phyloP scores from a whole-genome alignment of 2,797 vertebrate species.

The Onychomys torridus region DNA sequence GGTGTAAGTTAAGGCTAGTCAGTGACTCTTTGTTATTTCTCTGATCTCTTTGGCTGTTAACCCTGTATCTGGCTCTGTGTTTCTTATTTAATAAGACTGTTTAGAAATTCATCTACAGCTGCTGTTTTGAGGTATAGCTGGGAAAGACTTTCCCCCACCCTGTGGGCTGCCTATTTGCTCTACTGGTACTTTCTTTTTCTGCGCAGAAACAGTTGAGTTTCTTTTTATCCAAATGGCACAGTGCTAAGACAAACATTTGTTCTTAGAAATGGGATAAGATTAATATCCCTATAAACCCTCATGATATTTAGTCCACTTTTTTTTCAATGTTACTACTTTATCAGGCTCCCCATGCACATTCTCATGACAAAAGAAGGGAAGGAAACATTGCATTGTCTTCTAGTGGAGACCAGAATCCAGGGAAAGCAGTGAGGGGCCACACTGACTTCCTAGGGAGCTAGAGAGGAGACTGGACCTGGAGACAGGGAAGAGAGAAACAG shows the following conservation, averaged over 20 bases:
- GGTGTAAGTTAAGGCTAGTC: too few relatives aligned
- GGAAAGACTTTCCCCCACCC: neutral
- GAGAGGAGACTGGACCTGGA: neutral
- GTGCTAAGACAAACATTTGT: neutral
- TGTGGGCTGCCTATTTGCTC: neutral
- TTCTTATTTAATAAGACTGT: too few relatives aligned
- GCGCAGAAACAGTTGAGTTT: neutral
- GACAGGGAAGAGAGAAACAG: neutral
- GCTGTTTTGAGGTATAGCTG: neutral
- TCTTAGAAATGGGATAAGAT: neutral
- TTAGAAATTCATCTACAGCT: too few relatives aligned
- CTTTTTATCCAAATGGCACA: neutral
- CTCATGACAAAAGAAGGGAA: neutral
- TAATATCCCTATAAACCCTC: neutral
- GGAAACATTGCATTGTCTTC: neutral
- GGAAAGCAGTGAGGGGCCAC: neutral
- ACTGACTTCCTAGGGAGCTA: neutral
- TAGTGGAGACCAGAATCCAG: neutral
- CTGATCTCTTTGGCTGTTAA: too few relatives aligned
- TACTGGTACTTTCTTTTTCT: neutral
- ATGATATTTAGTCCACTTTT: neutral
- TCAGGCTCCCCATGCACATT: neutral
- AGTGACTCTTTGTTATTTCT: too few relatives aligned
- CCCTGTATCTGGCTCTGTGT: too few relatives aligned
- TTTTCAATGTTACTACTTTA: neutral